Conservation (phyloP, 2,888 invertebrate genomes). For the Metalampra italica region DNA sequence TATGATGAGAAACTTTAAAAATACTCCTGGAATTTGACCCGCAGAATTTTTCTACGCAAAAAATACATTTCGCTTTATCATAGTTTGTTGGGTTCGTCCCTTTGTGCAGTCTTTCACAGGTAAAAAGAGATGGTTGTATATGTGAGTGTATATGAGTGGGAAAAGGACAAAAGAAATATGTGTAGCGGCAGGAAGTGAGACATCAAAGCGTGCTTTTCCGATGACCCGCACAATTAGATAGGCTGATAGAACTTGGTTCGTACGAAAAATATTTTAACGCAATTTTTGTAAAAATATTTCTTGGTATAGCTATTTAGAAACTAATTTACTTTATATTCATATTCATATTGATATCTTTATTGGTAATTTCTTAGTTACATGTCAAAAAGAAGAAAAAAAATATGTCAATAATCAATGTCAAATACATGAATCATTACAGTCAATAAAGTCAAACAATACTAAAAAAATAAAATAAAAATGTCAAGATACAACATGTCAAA, state of each 20-base stretch:
- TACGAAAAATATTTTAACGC: not conserved
- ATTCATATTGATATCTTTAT: too few relatives aligned
- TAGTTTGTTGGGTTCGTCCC: not conserved
- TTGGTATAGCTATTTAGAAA: not conserved
- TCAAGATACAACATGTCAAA: too few relatives aligned
- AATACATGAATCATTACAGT: too few relatives aligned
- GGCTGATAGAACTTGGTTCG: constrained; percentile 9
- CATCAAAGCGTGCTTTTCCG: constrained; percentile 28
- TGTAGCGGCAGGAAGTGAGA: constrained; percentile 34
- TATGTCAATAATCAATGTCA: too few relatives aligned
- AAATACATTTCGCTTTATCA: not conserved
- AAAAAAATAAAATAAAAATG: too few relatives aligned
- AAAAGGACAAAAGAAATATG: constrained; percentile 5
- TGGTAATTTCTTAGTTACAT: too few relatives aligned
- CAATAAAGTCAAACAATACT: too few relatives aligned
- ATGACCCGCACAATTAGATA: constrained; percentile 39
- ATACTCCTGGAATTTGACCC: not conserved
- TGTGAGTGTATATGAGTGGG: not conserved
- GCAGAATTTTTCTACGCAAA: not conserved
- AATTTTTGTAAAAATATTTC: not conserved
- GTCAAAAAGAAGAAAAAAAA: too few relatives aligned
- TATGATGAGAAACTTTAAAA: not conserved
- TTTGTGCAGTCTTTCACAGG: not conserved
- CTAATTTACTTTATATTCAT: not conserved
- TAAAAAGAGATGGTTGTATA: constrained; percentile 7